Evolutionary conservation across 2,113 vertebrate genomes (phyloP).

Genomic region (Sylvilagus bachmani): DNA sequence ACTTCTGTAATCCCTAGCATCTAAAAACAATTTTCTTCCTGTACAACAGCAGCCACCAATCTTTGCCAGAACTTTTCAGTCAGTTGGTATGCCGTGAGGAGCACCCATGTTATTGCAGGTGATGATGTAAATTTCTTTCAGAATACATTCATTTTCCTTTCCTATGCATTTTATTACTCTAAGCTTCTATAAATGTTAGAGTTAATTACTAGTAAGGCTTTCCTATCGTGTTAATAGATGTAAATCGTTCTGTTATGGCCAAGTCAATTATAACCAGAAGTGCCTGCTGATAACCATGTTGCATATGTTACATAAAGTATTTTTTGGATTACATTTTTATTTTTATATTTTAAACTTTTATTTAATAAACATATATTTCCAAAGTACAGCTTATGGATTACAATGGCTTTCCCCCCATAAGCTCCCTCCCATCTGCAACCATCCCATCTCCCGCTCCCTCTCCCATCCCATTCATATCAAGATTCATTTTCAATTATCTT

Average conservation of each 20-base stretch:
- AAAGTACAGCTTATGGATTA: too few relatives aligned
- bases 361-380: too few relatives aligned
- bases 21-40: not conserved
- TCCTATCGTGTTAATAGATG: not conserved
- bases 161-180: not conserved
- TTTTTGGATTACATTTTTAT: too few relatives aligned
- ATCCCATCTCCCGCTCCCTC: too few relatives aligned
- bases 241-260: not conserved
- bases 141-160: not conserved
- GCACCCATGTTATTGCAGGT: not conserved
- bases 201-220: not conserved
- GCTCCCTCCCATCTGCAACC: too few relatives aligned
- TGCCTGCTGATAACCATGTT: not conserved
- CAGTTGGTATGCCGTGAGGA: not conserved
- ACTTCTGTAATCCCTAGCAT: not conserved
- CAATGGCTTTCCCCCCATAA: too few relatives aligned
- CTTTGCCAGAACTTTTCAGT: not conserved
- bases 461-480: too few relatives aligned
- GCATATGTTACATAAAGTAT: too few relatives aligned
- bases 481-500: too few relatives aligned
- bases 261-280: not conserved
- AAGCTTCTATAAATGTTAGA: not conserved
- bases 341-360: too few relatives aligned
- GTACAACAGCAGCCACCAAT: not conserved
- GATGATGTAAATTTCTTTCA: not conserved